Base-by-base conservation (phyloP, 2,113 vertebrate genomes). In the Phylloscopus trochiloides region DNA sequence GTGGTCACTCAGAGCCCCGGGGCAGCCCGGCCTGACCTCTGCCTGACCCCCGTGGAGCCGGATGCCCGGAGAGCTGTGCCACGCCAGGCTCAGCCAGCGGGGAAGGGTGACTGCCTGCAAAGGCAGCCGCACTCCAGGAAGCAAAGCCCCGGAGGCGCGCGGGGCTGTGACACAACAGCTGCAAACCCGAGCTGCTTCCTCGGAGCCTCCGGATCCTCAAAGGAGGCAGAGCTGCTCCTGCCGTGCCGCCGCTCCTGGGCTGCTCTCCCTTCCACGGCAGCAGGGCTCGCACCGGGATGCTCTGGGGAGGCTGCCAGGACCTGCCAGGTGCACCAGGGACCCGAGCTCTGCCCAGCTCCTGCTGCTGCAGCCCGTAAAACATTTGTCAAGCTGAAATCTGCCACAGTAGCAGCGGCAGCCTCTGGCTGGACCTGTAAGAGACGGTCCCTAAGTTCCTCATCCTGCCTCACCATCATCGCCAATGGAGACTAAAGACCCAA, bases 11-110 rank as follows among this genome's bases (percentile, higher is more conserved):
- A 16, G 66, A 68, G 68, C 31, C 11, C 26, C 1, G 4, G 34
- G 22, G 7, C 58, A 50, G 34, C 38, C 47, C 38, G 52, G 34
- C 73, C 42, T 71, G 65, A 18, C 87, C 86, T 15, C 36, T 16
- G 31, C 63, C 58, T 77, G 83, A 84, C 90, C 92, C 66, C 32
- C 12, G 13, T 0, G 2, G 17, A 42, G 55, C 31, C 2, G 4
- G 43, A 3, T 38, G 66, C 66, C 61, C 1, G 0, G 57, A 38
- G 67, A 17, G 3, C 59, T 7, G 51, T 1, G 22, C 48, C 71
- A 42, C 1, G 4, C 9, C 59, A 2, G 38, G 42, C 43, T 21
- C 12, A 0, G 4, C 3, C 10, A 4, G 3, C 51, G 12, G 36
- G 57, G 47, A 15, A 89, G 90, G 61, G 63, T 12, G 24, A 12